Base-by-base conservation (phyloP, 1,140 invertebrate species). In the Holotrichia oblita region DNA sequence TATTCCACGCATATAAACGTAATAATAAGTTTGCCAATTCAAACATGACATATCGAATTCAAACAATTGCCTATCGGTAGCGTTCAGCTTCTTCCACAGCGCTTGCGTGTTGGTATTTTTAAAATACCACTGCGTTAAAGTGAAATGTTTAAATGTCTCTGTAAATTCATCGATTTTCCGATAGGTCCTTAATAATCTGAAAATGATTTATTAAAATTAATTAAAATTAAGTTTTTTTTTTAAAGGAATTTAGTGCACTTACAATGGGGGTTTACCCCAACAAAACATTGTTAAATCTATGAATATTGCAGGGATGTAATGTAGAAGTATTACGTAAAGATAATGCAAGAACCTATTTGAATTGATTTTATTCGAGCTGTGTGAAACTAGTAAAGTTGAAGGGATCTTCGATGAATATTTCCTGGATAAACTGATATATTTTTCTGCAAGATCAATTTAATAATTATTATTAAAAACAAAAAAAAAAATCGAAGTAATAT, bases 151-250 rank as follows among this genome's bases (percentile, higher is more conserved):
- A 17, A 95, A 87, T 3, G 92, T 91, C 17, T 88, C 88, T 22
- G 92, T 90, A 74, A 94, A 92, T 83, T 93, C 92, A 78, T 93
- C 89, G 55, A 96, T 91, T 85, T 93, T 94, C 20, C 89, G 89
- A 82, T 95, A 95, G n/a, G 94, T 91, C 84, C 92, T 91, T 24
- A 92, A 89, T 88, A 95, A 89, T 86, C 94, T 95, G 85, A 22
- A 87, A 88, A 6, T 6, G 14, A 20, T 27, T 69, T 8, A 3
- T 27, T 24, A 69, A 74, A 41, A 40, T 74, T 90, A 42, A 90
- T 88, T 14, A 89, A 79, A 48, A 88, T 85, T 40, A 87, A 83
- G 69, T 89, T 82, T 42, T 87, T 87, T 83, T 92, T 90, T 73
- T 90, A 86, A 75, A 91, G 84, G 83, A 90, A 90, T 4, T 17